Evolutionary conservation across 1,140 invertebrate genomes (phyloP).

Genomic region (Cyphomyrmex costatus): DNA sequence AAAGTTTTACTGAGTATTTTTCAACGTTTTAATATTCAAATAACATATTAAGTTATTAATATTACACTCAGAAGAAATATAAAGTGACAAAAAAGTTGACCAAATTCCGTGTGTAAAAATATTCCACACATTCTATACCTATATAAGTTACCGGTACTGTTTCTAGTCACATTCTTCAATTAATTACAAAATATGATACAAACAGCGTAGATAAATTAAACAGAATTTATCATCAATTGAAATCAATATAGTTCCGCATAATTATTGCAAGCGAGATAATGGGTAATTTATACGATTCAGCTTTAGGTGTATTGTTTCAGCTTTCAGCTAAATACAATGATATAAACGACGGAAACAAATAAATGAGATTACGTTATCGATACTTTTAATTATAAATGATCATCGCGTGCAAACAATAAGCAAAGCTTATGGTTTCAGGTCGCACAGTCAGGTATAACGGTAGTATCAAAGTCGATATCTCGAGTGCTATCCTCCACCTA

Average conservation of each 20-base stretch:
- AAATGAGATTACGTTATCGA: constrained; percentile 32
- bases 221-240: neutral
- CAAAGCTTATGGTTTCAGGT: neutral
- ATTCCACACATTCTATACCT: too few species aligned
- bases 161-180: neutral
- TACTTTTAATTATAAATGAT: neutral
- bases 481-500: neutral
- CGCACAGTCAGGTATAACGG: too few species aligned
- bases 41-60: neutral
- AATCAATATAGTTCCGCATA: neutral
- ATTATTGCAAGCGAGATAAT: neutral
- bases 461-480: neutral
- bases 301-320: neutral
- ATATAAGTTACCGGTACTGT: too few species aligned
- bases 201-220: constrained; percentile 20
- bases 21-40: neutral
- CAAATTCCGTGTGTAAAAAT: too few species aligned
- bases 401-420: neutral
- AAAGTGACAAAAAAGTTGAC: too few species aligned
- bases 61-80: too few species aligned
- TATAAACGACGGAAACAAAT: neutral
- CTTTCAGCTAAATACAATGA: neutral
- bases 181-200: neutral
- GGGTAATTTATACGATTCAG: neutral
- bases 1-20: neutral